phyloP scores from a whole-genome alignment of 2,113 vertebrate species.

The Tenrec ecaudatus region DNA sequence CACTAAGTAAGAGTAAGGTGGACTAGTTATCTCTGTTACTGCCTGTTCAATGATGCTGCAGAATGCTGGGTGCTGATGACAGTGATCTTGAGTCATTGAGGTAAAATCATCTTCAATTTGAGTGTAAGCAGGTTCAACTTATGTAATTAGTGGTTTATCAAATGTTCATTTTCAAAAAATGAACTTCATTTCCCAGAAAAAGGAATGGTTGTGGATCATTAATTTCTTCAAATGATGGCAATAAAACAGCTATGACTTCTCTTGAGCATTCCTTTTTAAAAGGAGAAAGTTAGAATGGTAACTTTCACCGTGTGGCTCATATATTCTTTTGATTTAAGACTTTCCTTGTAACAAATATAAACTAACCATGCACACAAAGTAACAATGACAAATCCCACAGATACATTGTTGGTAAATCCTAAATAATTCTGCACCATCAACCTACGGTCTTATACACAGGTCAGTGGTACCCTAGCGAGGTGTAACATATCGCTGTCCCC shows the following conservation, averaged over 20 bases:
- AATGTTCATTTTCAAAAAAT: conserved; percentile 16
- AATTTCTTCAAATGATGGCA: conserved; percentile 36
- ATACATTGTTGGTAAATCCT: conserved; percentile 40
- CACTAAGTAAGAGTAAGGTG: not conserved
- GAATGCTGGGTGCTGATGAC: not conserved
- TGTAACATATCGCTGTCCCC: no score
- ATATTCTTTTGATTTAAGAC: not conserved
- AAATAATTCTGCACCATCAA: conserved; percentile 12
- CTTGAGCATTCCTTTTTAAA: not conserved
- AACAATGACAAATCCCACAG: not conserved
- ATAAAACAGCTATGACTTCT: not conserved
- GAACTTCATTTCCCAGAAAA: conserved; percentile 24
- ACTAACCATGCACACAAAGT: not conserved
- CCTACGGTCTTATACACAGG: no score
- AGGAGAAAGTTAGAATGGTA: not conserved
- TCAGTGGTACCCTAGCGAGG: no score
- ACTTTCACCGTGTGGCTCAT: not conserved
- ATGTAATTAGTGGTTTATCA: not conserved
- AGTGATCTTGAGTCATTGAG: not conserved
- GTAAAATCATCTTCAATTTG: not conserved
- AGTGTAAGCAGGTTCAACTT: not conserved
- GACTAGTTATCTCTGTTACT: not conserved
- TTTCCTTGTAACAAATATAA: conserved; percentile 39
- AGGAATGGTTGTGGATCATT: conserved; percentile 30
- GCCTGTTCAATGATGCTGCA: not conserved